A percentile compares a stretch with the other conserved stretches of the same genome.
Evolutionary conservation across 1,140 invertebrate species (phyloP).

Genomic region (Drosophila grimshawi): DNA sequence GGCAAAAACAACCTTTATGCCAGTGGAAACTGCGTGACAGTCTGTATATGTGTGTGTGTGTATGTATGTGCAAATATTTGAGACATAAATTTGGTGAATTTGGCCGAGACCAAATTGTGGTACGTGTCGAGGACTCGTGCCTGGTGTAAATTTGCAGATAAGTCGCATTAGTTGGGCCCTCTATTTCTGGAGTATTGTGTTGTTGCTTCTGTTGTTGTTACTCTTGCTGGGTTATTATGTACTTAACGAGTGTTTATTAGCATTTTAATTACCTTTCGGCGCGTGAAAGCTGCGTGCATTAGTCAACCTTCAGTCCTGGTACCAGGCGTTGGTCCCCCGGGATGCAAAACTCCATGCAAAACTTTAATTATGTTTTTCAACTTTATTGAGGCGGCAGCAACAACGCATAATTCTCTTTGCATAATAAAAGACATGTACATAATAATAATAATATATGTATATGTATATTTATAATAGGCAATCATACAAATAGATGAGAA

Average conservation of each 20-base stretch:
- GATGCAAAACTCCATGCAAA: constrained; percentile 40
- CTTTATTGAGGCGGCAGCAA: constrained; percentile 61
- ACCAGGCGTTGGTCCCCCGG: constrained; percentile 14
- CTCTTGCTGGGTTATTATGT: constrained; percentile 70
- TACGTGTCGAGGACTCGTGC: constrained; percentile 53
- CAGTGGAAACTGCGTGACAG: not conserved
- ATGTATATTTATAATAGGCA: constrained; percentile 9
- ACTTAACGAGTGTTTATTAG: constrained; percentile 82
- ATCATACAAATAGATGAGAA: not conserved
- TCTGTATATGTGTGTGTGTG: constrained; percentile 1
- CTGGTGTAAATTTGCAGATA: constrained; percentile 81
- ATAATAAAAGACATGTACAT: constrained; percentile 13
- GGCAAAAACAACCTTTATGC: constrained; percentile 18
- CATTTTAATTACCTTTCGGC: constrained; percentile 82
- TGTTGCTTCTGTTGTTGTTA: constrained; percentile 21
- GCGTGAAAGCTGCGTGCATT: constrained; percentile 78
- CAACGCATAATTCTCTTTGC: constrained; percentile 47
- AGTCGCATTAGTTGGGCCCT: constrained; percentile 74
- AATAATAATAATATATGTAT: not conserved
- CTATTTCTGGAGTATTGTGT: constrained; percentile 31
- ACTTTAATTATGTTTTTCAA: constrained; percentile 81
- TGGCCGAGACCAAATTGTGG: constrained; percentile 36
- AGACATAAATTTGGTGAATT: constrained; percentile 78
- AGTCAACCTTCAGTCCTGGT: constrained; percentile 62
- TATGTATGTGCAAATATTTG: constrained; percentile 63